Evolutionary conservation across 2,797 vertebrate genomes (phyloP).

Genomic region (Enteromius anoplus): DNA sequence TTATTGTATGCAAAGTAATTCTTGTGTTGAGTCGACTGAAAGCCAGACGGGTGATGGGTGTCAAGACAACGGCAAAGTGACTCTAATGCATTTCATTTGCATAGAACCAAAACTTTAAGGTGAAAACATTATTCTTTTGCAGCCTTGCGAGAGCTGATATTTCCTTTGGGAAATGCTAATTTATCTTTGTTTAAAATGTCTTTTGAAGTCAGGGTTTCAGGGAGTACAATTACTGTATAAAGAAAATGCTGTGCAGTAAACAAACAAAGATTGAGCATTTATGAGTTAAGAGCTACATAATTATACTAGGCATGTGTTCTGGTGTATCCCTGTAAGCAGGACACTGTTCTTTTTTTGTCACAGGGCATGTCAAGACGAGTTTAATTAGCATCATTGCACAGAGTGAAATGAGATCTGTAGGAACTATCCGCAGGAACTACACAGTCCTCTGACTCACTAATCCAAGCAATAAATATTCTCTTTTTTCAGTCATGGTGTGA

Average conservation of each 20-base stretch:
- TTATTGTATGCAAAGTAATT: background rate
- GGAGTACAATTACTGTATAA: background rate
- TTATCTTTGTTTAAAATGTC: background rate
- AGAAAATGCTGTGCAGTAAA: background rate
- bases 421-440: background rate
- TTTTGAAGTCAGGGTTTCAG: background rate
- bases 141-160: background rate
- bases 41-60: background rate
- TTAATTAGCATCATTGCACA: conserved; percentile 31
- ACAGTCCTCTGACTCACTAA: conserved; percentile 20
- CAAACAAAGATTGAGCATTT: background rate
- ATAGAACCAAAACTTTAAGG: background rate
- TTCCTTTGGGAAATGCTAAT: background rate
- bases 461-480: conserved; percentile 11
- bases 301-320: conserved; percentile 12
- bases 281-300: background rate
- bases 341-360: background rate
- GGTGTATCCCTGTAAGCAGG: conserved; percentile 5
- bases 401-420: background rate
- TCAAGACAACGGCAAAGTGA: background rate
- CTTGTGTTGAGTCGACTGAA: background rate
- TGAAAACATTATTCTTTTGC: background rate
- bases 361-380: background rate
- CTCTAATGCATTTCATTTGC: background rate
- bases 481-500: background rate